Percentiles rank a stretch among this genome's conserved stretches.
These are phyloP conservation scores for Poeciliopsis prolifica DNA, from an alignment of 2,113 vertebrate genomes.

Conservation along the genomic window DNA sequence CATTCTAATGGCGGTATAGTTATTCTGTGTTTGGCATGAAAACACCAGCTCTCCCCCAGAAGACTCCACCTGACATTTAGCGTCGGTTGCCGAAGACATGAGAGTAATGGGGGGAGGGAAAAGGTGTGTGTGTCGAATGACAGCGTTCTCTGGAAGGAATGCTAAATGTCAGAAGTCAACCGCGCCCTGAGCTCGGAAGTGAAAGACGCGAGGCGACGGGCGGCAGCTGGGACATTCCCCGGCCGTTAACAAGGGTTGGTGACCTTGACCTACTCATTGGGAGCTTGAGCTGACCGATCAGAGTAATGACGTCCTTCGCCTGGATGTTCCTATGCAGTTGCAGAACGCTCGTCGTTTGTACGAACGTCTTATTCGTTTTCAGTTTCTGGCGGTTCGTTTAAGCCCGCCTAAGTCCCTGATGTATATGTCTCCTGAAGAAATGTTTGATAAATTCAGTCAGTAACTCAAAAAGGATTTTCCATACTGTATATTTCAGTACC, in stretches of 20 bases:
- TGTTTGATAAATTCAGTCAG: too few species aligned
- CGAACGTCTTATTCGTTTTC: too few species aligned
- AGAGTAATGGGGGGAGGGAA: neutral
- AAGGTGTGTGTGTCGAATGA: conserved; percentile 1
- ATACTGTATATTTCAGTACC: too few species aligned
- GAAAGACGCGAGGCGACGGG: conserved; percentile 41
- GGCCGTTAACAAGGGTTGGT: conserved; percentile 30
- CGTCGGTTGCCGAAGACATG: neutral
- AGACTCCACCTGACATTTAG: conserved; percentile 67
- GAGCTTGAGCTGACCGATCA: conserved; percentile 10
- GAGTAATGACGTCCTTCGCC: conserved; percentile 9
- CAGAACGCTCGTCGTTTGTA: neutral
- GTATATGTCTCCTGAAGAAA: too few species aligned
- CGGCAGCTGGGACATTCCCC: conserved; percentile 44
- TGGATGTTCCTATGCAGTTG: neutral
- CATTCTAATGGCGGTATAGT: conserved; percentile 44
- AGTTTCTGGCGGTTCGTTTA: too few species aligned
- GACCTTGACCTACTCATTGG: conserved; percentile 1
- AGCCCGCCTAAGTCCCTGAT: too few species aligned
- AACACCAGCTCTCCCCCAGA: conserved; percentile 48
- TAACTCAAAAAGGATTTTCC: too few species aligned
- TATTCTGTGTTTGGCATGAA: conserved; percentile 48
- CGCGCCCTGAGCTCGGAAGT: conserved; percentile 9
- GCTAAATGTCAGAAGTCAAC: conserved; percentile 59
- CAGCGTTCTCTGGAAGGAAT: conserved; percentile 1